Percentiles rank a stretch among this genome's conserved stretches.
Evolutionary conservation across 2,113 vertebrate species (phyloP).

Genomic region (Xyrauchen texanus): DNA sequence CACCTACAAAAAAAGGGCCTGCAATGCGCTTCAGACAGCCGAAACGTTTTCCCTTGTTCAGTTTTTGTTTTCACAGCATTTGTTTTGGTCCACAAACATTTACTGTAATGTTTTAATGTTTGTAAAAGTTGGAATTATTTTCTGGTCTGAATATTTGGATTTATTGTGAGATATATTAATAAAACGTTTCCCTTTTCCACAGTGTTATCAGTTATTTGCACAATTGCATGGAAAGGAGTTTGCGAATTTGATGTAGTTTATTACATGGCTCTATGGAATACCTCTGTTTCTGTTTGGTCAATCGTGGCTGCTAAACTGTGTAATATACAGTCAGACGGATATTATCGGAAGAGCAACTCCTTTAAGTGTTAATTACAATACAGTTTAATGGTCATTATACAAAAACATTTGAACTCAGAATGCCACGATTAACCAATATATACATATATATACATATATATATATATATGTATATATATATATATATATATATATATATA

Average conservation of each 20-base stretch:
- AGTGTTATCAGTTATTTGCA: constrained; percentile 3
- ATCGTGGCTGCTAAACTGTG: no score
- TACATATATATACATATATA: no score
- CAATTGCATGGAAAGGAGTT: no score
- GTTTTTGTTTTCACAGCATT: constrained; percentile 36
- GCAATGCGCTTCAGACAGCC: constrained; percentile 41
- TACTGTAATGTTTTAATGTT: constrained; percentile 51
- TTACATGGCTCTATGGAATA: neutral
- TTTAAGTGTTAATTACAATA: neutral
- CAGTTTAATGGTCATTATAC: neutral
- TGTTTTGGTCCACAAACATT: constrained; percentile 40
- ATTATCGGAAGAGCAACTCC: no score
- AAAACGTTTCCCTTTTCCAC: constrained; percentile 64
- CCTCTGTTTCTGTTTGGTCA: neutral
- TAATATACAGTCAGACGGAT: no score
- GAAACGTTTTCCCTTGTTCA: constrained; percentile 35
- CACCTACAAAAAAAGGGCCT: constrained; percentile 24
- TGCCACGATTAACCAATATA: no score
- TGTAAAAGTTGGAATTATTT: constrained; percentile 60
- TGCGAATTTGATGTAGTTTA: neutral
- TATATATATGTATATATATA: no score
- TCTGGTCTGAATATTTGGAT: constrained; percentile 62
- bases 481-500: no score
- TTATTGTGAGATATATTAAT: constrained; percentile 65
- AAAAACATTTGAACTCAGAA: no score